phyloP scores from a whole-genome alignment of 2,888 invertebrate genomes.

The Drosophila subquinaria region DNA sequence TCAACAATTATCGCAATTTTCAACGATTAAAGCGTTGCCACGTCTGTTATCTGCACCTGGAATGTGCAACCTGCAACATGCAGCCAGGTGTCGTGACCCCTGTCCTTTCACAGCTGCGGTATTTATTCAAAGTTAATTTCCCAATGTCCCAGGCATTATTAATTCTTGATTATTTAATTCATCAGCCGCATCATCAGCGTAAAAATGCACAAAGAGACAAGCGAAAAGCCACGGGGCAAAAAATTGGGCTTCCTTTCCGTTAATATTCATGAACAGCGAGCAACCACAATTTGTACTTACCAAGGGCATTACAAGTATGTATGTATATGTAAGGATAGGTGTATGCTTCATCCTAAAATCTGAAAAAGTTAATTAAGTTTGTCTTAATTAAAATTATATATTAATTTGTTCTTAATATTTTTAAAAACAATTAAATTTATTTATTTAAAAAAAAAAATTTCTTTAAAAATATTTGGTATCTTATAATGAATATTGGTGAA shows the following conservation, averaged over 20 bases:
- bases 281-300: not conserved
- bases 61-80: not conserved
- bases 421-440: no score
- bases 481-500: not conserved
- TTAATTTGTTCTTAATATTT: no score
- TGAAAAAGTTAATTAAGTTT: no score
- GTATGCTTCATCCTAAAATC: no score
- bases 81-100: not conserved
- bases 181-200: constrained; percentile 15
- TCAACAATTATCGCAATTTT: constrained; percentile 33
- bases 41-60: not conserved
- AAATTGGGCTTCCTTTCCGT: constrained; percentile 16
- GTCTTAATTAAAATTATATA: no score
- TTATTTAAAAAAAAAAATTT: no score
- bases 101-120: constrained; percentile 2
- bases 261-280: constrained; percentile 35
- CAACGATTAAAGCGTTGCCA: constrained; percentile 30
- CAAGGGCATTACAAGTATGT: not conserved
- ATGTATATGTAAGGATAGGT: not conserved
- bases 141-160: constrained; percentile 49
- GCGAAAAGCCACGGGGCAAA: constrained; percentile 3
- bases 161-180: constrained; percentile 55
- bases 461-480: no score
- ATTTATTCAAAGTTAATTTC: constrained; percentile 47
- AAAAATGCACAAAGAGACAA: constrained; percentile 22